These are phyloP conservation scores for Prionailurus viverrinus DNA, from an alignment of 2,113 vertebrate species.

Conservation along the genomic window DNA sequence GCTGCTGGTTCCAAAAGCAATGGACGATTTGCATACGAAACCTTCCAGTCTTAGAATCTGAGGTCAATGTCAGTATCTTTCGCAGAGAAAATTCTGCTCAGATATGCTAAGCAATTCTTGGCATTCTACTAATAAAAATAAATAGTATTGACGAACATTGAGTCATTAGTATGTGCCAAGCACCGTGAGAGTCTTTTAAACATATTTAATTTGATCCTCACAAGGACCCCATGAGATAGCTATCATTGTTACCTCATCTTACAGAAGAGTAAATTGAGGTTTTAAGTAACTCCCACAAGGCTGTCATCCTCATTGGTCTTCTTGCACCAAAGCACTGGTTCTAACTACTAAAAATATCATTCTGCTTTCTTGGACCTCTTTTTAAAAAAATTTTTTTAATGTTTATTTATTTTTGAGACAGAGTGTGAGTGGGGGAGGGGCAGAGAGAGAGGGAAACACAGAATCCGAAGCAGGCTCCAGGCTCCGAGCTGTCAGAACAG, in stretches of 20 bases:
- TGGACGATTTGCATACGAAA: background rate
- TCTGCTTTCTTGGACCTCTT: background rate
- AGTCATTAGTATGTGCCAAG: background rate
- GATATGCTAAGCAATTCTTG: background rate
- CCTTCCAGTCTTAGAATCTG: background rate
- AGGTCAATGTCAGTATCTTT: background rate
- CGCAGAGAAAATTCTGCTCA: background rate
- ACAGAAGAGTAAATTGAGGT: conserved; percentile 4
- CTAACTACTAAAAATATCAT: background rate
- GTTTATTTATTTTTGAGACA: too few species aligned
- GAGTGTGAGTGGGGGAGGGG: too few species aligned
- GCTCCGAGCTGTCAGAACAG: too few species aligned
- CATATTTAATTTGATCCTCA: background rate
- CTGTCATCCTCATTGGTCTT: background rate
- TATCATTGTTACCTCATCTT: background rate
- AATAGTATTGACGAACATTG: background rate
- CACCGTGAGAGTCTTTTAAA: background rate
- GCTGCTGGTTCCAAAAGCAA: background rate
- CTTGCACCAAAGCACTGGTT: background rate
- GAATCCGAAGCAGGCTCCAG: too few species aligned
- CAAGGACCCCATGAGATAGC: background rate
- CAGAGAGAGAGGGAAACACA: too few species aligned
- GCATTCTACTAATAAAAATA: background rate
- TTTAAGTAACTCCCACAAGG: background rate
- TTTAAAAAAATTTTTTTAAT: too few species aligned